These are phyloP conservation scores for Eurytoma adleriae DNA, from an alignment of 2,888 invertebrate genomes.

Conservation along the genomic window DNA sequence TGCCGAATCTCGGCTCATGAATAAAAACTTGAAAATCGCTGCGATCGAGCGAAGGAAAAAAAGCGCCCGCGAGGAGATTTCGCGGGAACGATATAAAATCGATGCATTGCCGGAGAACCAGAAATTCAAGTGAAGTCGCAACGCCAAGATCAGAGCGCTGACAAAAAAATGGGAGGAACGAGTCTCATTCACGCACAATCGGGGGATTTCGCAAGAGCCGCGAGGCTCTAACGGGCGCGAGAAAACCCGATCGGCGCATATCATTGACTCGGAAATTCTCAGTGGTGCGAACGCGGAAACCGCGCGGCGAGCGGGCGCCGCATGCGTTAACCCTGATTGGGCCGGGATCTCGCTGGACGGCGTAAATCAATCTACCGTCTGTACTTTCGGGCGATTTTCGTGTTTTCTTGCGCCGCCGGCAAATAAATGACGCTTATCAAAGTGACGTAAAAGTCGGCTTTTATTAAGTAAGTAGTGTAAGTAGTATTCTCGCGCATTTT, in stretches of 20 bases:
- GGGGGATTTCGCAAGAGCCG: conserved; percentile 42
- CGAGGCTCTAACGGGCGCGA: neutral
- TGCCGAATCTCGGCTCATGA: no score
- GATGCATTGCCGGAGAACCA: conserved; percentile 15
- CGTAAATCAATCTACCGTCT: conserved; percentile 37
- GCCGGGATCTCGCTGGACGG: neutral
- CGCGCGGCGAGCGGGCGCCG: neutral
- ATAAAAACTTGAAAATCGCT: no score
- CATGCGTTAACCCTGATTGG: conserved; percentile 40
- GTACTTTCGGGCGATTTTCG: conserved; percentile 21
- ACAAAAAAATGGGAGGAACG: conserved; percentile 21
- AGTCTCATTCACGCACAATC: conserved; percentile 31
- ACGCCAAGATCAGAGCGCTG: neutral
- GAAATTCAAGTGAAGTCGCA: conserved; percentile 12
- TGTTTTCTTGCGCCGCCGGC: neutral
- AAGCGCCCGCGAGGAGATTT: neutral
- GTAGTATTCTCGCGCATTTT: neutral
- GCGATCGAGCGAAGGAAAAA: neutral
- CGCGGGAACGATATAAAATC: conserved; percentile 26
- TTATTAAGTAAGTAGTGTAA: conserved; percentile 29
- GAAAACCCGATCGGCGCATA: conserved; percentile 24
- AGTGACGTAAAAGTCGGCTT: conserved; percentile 37
- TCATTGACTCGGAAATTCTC: conserved; percentile 23
- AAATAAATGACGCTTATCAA: conserved; percentile 51
- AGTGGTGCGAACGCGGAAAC: neutral